phyloP scores from a whole-genome alignment of 2,888 invertebrate genomes.

The Aphrophora alni region DNA sequence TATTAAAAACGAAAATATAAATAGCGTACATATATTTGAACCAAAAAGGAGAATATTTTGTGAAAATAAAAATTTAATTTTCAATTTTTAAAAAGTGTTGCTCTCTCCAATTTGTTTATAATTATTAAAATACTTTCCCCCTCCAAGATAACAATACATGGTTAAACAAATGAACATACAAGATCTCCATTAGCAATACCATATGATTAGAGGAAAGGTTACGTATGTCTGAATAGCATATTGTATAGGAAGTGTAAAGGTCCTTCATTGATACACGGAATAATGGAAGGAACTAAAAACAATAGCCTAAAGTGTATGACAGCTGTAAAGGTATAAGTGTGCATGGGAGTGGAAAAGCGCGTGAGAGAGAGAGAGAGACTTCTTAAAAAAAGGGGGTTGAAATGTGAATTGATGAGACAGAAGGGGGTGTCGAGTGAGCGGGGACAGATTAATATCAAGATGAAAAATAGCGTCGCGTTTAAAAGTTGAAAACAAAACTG shows the following conservation, averaged over 20 bases:
- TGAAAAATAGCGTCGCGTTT: background rate
- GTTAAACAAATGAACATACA: background rate
- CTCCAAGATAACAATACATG: background rate
- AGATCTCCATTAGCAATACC: no score
- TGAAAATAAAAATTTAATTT: no score
- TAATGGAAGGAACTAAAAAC: background rate
- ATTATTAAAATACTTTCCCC: no score
- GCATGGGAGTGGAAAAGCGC: background rate
- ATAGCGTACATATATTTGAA: no score
- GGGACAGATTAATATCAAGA: background rate
- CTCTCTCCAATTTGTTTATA: no score
- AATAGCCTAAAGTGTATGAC: background rate
- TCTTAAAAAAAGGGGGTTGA: constrained; percentile 9
- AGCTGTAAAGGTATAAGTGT: background rate
- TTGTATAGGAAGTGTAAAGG: constrained; percentile 10
- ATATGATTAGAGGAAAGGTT: background rate
- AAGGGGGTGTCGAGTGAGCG: background rate
- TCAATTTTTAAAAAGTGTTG: no score
- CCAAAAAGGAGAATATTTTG: no score
- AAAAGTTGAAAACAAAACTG: constrained; percentile 23
- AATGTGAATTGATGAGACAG: constrained; percentile 15
- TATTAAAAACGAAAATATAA: no score
- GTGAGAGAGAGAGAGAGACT: background rate
- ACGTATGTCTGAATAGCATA: background rate
- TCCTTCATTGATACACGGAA: background rate